phyloP scores from a whole-genome alignment of 2,797 vertebrate genomes.

The Chrosomus eos region DNA sequence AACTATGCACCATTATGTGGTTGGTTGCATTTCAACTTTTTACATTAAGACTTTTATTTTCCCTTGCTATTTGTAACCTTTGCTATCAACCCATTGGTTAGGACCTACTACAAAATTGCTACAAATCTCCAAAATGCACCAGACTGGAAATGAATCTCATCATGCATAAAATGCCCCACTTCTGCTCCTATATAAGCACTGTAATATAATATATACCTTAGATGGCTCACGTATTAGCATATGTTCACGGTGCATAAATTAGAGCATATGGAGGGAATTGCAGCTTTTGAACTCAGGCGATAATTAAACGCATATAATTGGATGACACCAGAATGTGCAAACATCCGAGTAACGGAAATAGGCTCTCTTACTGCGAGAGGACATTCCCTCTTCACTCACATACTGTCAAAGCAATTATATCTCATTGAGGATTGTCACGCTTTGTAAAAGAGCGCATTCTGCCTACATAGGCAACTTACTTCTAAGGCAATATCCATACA shows the following conservation, averaged over 20 bases:
- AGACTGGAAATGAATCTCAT: neutral
- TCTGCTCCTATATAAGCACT: neutral
- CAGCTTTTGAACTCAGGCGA: constrained; percentile 37
- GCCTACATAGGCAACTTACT: neutral
- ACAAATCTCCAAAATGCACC: neutral
- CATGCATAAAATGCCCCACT: neutral
- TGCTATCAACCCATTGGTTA: neutral
- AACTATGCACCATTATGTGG: neutral
- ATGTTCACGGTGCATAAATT: constrained; percentile 50
- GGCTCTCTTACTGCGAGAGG: neutral
- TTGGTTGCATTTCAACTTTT: neutral
- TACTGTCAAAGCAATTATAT: neutral
- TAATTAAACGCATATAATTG: constrained; percentile 63
- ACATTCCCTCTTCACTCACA: neutral
- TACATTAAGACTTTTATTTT: neutral
- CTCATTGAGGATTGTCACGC: neutral
- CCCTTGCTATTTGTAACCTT: neutral
- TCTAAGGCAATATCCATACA: neutral
- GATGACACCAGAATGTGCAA: constrained; percentile 40
- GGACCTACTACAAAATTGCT: neutral
- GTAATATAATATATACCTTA: neutral
- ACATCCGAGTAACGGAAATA: constrained; percentile 5
- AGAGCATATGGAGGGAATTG: constrained; percentile 38
- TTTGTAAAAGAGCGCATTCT: neutral
- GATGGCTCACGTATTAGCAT: neutral